phyloP scores from a whole-genome alignment of 2,888 invertebrate genomes.

The Yponomeuta evonymella region DNA sequence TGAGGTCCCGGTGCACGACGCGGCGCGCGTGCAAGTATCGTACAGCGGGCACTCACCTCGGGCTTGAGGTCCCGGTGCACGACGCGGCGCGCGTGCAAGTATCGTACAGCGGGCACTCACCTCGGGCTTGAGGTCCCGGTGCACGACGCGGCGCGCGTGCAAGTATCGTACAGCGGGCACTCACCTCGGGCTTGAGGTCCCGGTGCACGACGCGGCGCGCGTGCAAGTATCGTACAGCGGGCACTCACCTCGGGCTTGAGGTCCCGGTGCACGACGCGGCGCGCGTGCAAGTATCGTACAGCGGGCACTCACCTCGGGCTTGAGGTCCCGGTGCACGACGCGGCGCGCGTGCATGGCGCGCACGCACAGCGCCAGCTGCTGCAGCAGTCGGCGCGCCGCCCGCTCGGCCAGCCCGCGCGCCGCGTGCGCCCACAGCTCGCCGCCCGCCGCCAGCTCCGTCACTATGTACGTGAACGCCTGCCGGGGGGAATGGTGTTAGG shows the following conservation, averaged over 20 bases:
- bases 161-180: conserved; percentile 80
- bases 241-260: conserved; percentile 90
- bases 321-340: conserved; percentile 94
- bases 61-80: too few species aligned
- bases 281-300: conserved; percentile 88
- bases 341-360: conserved; percentile 88
- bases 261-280: conserved; percentile 93
- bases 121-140: conserved; percentile 96
- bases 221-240: too few species aligned
- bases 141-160: conserved; percentile 90
- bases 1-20: too few species aligned
- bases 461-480: conserved; percentile 92
- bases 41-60: too few species aligned
- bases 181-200: too few species aligned
- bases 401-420: conserved; percentile 83
- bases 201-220: too few species aligned
- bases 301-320: conserved; percentile 91
- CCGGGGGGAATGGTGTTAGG: neutral
- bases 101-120: conserved; percentile 46
- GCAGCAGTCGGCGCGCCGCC: conserved; percentile 86
- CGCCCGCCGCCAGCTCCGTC: conserved; percentile 89
- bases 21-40: too few species aligned
- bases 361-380: conserved; percentile 89
- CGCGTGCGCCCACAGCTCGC: conserved; percentile 80
- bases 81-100: too few species aligned